These are phyloP conservation scores for Lagocephalus sceleratus DNA, from an alignment of 2,797 vertebrate genomes.

Conservation along the genomic window DNA sequence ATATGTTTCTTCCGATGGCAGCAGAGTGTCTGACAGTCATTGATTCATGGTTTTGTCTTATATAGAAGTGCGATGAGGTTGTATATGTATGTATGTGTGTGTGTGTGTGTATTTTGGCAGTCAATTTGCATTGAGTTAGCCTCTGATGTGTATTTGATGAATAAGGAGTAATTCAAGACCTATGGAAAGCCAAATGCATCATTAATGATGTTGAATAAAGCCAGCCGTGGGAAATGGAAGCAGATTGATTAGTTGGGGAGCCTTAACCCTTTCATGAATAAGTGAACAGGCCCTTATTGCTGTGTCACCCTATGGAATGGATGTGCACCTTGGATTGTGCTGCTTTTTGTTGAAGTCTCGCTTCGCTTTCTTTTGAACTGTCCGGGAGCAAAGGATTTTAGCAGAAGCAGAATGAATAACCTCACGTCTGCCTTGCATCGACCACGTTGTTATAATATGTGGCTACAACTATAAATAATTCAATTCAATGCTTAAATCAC, in stretches of 20 bases:
- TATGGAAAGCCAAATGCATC: conserved; percentile 63
- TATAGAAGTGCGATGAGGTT: conserved; percentile 11
- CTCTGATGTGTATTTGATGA: conserved; percentile 51
- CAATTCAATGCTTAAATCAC: too few species aligned
- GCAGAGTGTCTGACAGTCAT: conserved; percentile 28
- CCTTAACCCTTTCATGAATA: conserved; percentile 70
- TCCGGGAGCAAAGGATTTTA: too few species aligned
- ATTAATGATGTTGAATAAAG: conserved; percentile 72
- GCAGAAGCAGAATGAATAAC: too few species aligned
- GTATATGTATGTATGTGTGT: conserved; percentile 31
- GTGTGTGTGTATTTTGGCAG: conserved; percentile 50
- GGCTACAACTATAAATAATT: too few species aligned
- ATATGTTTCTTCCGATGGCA: conserved; percentile 13
- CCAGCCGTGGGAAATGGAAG: conserved; percentile 56
- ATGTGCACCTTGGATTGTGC: conserved; percentile 6
- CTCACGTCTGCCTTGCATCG: too few species aligned
- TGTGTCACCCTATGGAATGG: conserved; percentile 30
- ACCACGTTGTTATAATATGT: too few species aligned
- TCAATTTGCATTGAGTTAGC: too few species aligned
- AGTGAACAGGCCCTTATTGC: conserved; percentile 61
- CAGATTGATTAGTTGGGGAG: conserved; percentile 69
- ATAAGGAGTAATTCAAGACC: conserved; percentile 49
- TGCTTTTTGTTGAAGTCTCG: conserved; percentile 17
- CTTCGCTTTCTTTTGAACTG: conserved; percentile 32
- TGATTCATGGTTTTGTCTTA: conserved; percentile 16